Percentiles rank a stretch among this genome's conserved stretches.
phyloP scores from a whole-genome alignment of 2,888 invertebrate species.

The Xestia ashworthii region DNA sequence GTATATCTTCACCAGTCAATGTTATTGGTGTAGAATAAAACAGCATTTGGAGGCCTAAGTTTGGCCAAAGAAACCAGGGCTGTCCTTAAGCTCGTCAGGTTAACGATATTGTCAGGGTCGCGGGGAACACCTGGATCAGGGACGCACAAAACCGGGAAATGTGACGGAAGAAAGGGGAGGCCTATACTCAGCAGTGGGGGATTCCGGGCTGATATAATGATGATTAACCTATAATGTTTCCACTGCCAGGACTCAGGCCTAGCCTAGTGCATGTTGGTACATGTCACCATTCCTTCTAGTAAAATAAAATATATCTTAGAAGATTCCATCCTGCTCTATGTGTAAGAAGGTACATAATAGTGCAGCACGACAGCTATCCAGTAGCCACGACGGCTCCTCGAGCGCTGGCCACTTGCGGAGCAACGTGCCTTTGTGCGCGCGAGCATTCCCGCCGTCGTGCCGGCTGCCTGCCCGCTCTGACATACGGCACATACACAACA shows the following conservation, averaged over 20 bases:
- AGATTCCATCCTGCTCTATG: background rate
- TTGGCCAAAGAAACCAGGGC: no score
- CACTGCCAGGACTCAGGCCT: background rate
- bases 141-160: no score
- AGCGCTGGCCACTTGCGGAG: background rate
- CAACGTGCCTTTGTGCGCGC: background rate
- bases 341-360: background rate
- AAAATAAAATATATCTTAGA: background rate
- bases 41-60: background rate
- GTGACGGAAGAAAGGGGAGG: no score
- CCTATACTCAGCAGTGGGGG: no score
- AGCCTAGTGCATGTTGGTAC: background rate
- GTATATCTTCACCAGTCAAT: background rate
- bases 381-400: background rate
- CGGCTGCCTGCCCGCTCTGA: background rate
- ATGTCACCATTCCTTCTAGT: background rate
- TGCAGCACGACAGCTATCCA: slow-evolving; percentile 3
- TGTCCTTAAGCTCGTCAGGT: no score
- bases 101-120: no score
- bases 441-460: background rate
- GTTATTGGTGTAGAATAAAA: background rate
- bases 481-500: background rate
- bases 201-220: no score
- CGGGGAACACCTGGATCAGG: no score
- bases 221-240: background rate